Evolutionary conservation across 2,113 vertebrate species (phyloP).

Genomic region (Columba livia): DNA sequence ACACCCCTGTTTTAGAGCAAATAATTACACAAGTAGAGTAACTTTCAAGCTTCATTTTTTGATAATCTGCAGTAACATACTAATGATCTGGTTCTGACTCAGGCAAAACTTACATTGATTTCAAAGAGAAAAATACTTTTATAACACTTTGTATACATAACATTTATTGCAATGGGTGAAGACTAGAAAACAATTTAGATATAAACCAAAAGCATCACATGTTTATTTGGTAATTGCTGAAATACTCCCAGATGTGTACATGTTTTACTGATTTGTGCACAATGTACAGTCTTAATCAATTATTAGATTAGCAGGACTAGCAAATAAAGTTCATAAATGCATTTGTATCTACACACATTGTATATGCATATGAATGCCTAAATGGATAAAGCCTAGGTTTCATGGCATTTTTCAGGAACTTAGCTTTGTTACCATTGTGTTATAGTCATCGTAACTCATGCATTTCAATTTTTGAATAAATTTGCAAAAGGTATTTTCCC

Average conservation of each 20-base stretch:
- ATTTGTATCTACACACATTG: not conserved
- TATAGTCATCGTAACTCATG: not conserved
- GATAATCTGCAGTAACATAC: not conserved
- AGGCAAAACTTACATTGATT: not conserved
- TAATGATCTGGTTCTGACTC: not conserved
- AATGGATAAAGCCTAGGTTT: not conserved
- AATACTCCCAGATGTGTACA: conserved; percentile 8
- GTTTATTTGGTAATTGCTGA: conserved; percentile 4
- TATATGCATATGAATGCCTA: not conserved
- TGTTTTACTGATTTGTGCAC: not conserved
- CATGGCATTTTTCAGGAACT: not conserved
- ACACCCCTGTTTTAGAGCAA: not conserved
- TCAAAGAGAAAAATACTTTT: not conserved
- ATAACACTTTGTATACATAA: not conserved
- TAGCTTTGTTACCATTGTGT: not conserved
- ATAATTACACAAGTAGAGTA: not conserved
- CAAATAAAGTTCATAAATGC: not conserved
- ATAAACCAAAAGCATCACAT: not conserved
- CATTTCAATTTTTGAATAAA: not conserved
- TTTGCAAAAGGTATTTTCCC: not conserved
- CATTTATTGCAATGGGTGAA: conserved; percentile 3
- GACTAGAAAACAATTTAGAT: conserved; percentile 11
- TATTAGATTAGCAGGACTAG: conserved; percentile 15
- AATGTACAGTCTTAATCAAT: not conserved
- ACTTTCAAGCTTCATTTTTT: conserved; percentile 18